These are phyloP conservation scores for Falcunculus frontatus DNA, from an alignment of 2,113 vertebrate genomes.

Conservation along the genomic window DNA sequence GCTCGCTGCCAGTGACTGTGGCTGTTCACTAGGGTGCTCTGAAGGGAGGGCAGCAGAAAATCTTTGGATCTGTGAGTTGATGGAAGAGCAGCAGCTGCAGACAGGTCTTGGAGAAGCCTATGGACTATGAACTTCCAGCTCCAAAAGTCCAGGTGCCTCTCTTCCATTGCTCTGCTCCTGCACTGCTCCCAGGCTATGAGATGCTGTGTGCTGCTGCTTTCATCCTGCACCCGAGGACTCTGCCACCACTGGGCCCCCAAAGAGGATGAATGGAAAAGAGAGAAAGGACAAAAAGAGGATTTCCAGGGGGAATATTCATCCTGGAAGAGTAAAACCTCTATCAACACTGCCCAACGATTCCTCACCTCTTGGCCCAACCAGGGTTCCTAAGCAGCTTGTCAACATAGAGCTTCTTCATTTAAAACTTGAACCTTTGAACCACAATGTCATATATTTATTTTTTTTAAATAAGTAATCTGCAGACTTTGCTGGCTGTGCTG, in stretches of 20 bases:
- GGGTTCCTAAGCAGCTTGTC: neutral
- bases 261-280: neutral
- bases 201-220: neutral
- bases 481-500: neutral
- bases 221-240: neutral
- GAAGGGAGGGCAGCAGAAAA: neutral
- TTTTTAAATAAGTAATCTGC: neutral
- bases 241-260: neutral
- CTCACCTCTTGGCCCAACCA: neutral
- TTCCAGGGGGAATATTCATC: neutral
- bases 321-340: neutral
- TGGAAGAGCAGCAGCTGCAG: neutral
- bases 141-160: neutral
- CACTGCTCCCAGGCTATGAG: neutral
- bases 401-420: neutral
- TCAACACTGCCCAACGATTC: neutral
- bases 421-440: neutral
- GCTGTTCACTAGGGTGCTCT: conserved; percentile 42
- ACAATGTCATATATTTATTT: neutral
- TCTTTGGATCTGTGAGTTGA: neutral
- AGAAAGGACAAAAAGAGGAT: neutral
- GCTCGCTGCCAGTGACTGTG: conserved; percentile 49
- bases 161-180: neutral
- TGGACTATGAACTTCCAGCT: neutral
- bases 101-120: neutral